Evolutionary conservation across 2,888 invertebrate species (phyloP).

Genomic region (Trissonchulus latispiculum): DNA sequence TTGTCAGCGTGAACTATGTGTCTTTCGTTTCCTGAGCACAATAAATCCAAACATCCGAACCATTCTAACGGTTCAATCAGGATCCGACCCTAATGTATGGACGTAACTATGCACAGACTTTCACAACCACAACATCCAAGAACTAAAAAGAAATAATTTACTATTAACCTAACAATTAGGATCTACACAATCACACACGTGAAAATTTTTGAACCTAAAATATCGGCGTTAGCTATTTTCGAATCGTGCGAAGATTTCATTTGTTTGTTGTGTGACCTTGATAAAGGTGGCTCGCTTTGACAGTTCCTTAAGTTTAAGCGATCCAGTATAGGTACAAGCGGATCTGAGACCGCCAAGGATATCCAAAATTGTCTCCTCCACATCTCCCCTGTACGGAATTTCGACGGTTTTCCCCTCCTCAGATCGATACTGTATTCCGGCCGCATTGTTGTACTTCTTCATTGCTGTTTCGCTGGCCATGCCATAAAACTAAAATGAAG

Average conservation of each 20-base stretch:
- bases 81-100: too few species aligned
- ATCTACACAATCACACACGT: too few species aligned
- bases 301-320: slow-evolving; percentile 67
- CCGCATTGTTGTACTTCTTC: slow-evolving; percentile 72
- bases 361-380: slow-evolving; percentile 66
- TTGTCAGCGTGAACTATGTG: too few species aligned
- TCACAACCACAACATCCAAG: too few species aligned
- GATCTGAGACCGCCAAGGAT: slow-evolving; percentile 78
- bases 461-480: slow-evolving; percentile 84
- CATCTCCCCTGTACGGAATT: slow-evolving; percentile 72
- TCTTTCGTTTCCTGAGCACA: too few species aligned
- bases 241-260: slow-evolving; percentile 54
- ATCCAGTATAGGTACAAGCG: slow-evolving; percentile 84
- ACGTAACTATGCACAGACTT: too few species aligned
- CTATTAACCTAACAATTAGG: too few species aligned
- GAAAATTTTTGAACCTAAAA: too few species aligned
- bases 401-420: slow-evolving; percentile 85
- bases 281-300: slow-evolving; percentile 80
- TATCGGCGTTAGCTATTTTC: too few species aligned
- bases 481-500: slow-evolving; percentile 67
- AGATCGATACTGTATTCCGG: slow-evolving; percentile 56
- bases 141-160: too few species aligned
- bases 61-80: too few species aligned
- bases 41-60: too few species aligned
- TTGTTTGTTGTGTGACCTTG: slow-evolving; percentile 76